phyloP scores from a whole-genome alignment of 2,888 invertebrate genomes.

The Rhabditoides inermis region DNA sequence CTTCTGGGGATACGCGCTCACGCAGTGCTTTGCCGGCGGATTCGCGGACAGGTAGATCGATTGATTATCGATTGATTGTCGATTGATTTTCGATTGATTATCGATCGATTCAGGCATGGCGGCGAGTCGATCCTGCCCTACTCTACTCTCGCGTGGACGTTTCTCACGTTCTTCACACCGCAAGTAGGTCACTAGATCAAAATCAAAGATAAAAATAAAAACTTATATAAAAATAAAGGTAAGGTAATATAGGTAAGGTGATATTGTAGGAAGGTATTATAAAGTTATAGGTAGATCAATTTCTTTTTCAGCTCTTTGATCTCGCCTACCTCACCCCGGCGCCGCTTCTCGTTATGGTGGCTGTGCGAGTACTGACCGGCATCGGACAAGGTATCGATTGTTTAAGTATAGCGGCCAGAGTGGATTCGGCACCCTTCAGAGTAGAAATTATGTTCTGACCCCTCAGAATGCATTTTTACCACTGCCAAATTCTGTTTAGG shows the following conservation, averaged over 20 bases:
- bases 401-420: too few species aligned
- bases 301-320: constrained; percentile 36
- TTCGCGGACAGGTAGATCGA: constrained; percentile 53
- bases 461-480: too few species aligned
- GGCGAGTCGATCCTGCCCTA: constrained; percentile 64
- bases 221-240: too few species aligned
- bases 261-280: too few species aligned
- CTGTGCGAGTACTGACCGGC: constrained; percentile 62
- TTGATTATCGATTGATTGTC: not conserved
- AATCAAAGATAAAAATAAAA: too few species aligned
- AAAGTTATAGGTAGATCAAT: too few species aligned
- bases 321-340: constrained; percentile 57
- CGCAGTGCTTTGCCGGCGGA: constrained; percentile 58
- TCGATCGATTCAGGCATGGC: constrained; percentile 53
- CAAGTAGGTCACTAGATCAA: too few species aligned
- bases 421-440: too few species aligned
- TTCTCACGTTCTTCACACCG: constrained; percentile 46
- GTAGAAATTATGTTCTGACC: too few species aligned
- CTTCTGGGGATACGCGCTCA: constrained; percentile 69
- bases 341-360: constrained; percentile 60
- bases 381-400: constrained; percentile 62
- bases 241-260: too few species aligned
- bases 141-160: constrained; percentile 58
- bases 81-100: not conserved
- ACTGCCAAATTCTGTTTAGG: too few species aligned